Conservation (phyloP, 2,888 invertebrate genomes). For the Agrilus biguttatus region DNA sequence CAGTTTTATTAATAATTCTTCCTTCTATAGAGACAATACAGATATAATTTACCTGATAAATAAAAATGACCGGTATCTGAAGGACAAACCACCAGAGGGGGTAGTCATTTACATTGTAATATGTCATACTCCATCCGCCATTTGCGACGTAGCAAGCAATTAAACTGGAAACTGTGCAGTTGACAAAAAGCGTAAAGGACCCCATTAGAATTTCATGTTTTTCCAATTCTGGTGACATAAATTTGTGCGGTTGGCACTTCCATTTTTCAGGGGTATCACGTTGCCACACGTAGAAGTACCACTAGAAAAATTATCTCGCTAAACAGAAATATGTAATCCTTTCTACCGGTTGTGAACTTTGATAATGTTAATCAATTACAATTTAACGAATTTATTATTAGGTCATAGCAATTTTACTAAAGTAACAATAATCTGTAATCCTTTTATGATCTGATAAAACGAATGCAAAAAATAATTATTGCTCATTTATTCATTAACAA, state of each 20-base stretch:
- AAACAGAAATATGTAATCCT: conserved; percentile 8
- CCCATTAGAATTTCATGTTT: conserved; percentile 54
- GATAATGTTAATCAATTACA: conserved; percentile 3
- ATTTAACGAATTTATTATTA: no score
- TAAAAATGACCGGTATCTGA: conserved; percentile 48
- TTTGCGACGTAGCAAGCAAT: conserved; percentile 53
- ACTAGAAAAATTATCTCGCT: conserved; percentile 31
- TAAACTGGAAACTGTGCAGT: conserved; percentile 41
- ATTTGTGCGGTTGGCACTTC: conserved; percentile 61
- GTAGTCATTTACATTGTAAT: conserved; percentile 41
- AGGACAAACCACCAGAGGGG: conserved; percentile 51
- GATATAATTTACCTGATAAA: conserved; percentile 39
- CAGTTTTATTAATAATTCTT: no score
- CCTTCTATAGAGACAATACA: background rate
- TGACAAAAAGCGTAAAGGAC: conserved; percentile 38
- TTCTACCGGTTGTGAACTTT: background rate
- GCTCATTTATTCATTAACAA: no score
- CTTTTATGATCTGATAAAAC: background rate
- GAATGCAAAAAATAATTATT: background rate
- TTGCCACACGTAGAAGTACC: conserved; percentile 54
- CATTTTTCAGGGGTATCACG: conserved; percentile 47
- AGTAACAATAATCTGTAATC: background rate
- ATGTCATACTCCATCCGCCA: conserved; percentile 49
- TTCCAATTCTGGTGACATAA: conserved; percentile 50
- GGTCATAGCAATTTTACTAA: background rate